Evolutionary conservation across 2,113 vertebrate genomes (phyloP), one percentile per base, ranked within the genome.

Genomic region (Python bivittatus): DNA sequence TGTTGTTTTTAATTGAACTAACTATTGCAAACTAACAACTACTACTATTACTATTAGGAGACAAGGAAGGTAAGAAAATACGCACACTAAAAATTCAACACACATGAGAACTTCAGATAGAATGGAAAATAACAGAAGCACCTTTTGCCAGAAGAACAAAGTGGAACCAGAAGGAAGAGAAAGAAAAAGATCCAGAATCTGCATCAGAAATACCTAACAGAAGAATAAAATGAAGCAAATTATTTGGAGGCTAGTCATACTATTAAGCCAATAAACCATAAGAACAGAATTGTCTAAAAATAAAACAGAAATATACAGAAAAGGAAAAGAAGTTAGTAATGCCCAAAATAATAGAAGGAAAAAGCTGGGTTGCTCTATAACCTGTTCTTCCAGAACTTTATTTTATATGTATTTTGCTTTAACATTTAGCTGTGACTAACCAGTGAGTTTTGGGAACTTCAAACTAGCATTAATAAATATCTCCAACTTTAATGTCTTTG

Each of bases 71-170:
- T 33, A 85, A 29, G 90, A n/a, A 84, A 84, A 84, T 60, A 56
- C 17, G 38, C 20, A n/a, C 52, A 25, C 12, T 52, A 89, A 53
- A 42, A 4, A 27, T 84, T 4, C 56, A 68, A 68, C 12, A 88
- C 86, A 88, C 38, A 83, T 88, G 86, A 92, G 86, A 92, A 92
- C 83, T 92, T 84, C 86, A 92, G 68, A 56, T 84, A 57, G 64
- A 60, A 84, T 60, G 86, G 64, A 88, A 92, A 92, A 88, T 58
- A 92, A 83, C 64, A 53, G 64, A 79, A 90, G 58, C 84, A 90
- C 48, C 44, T 86, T 42, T 42, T 29, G 72, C 42, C 2, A n/a
- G 60, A 33, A 87, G 38, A 93, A 22, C 2, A 92, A 61, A 92
- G 58, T 22, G 1, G 42, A 11, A 29, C n/a, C 89, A 84, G 0